Conservation (phyloP, 1,140 invertebrate species). For the Trichonephila clavata region DNA sequence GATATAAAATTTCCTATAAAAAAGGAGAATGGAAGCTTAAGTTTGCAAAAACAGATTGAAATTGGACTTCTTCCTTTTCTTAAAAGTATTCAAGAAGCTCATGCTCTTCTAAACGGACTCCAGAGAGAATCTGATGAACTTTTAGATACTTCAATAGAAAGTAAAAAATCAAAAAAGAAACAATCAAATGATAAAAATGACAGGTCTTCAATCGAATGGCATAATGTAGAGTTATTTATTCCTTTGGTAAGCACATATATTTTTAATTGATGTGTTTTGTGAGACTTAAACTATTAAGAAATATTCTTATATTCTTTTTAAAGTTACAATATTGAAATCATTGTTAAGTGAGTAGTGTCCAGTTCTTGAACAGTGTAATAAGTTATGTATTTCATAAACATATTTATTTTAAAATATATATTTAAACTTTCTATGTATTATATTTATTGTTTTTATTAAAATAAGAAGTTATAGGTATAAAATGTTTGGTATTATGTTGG, state of each 20-base stretch:
- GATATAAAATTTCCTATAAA: constrained; percentile 85
- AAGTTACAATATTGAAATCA: too few relatives aligned
- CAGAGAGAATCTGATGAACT: constrained; percentile 84
- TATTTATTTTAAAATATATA: too few relatives aligned
- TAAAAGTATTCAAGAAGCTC: constrained; percentile 83
- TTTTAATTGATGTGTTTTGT: not conserved
- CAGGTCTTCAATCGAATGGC: constrained; percentile 68
- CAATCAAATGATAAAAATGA: not conserved
- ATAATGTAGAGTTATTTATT: constrained; percentile 84
- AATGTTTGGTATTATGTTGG: too few relatives aligned
- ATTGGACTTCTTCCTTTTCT: constrained; percentile 81
- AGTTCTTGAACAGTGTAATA: too few relatives aligned
- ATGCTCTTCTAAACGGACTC: constrained; percentile 83
- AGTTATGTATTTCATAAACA: too few relatives aligned
- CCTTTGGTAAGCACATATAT: constrained; percentile 84
- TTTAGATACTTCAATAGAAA: constrained; percentile 84
- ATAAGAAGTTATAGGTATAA: too few relatives aligned
- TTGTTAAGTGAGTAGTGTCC: too few relatives aligned
- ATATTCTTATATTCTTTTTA: too few relatives aligned
- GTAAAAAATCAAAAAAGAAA: constrained; percentile 81
- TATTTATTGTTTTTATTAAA: too few relatives aligned
- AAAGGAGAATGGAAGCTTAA: constrained; percentile 83
- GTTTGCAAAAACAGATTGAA: constrained; percentile 86
- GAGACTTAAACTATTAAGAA: too few relatives aligned
- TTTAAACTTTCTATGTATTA: too few relatives aligned